These are phyloP conservation scores for Ailurus styani DNA, from an alignment of 2,113 vertebrate species.

Conservation along the genomic window DNA sequence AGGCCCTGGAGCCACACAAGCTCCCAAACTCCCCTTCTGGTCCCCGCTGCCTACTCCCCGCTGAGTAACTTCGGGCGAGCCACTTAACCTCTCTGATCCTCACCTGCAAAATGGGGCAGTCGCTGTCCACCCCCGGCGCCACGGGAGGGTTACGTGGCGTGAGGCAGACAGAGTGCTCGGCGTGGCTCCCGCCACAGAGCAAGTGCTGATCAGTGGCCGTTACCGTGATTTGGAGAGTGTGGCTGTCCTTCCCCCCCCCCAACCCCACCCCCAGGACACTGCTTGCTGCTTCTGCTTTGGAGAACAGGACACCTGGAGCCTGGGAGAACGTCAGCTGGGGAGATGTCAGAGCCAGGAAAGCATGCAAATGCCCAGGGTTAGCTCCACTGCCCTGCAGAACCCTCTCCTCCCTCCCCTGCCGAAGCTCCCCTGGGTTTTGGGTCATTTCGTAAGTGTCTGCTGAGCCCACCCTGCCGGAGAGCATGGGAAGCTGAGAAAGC, in stretches of 20 bases:
- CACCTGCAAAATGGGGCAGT: not conserved
- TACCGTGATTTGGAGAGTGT: not conserved
- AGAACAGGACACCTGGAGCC: not conserved
- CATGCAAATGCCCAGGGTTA: not conserved
- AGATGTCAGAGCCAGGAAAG: not conserved
- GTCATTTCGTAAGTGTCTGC: not conserved
- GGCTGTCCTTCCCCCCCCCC: too few species aligned
- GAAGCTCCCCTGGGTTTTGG: not conserved
- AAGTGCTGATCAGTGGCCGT: accelerated
- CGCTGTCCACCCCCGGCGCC: too few species aligned
- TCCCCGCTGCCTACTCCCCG: not conserved
- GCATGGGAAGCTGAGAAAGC: not conserved
- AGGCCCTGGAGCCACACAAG: not conserved
- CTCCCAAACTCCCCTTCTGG: not conserved
- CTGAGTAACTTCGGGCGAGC: not conserved
- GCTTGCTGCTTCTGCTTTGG: not conserved
- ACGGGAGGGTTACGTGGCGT: too few species aligned
- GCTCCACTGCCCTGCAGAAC: not conserved
- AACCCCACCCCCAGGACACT: too few species aligned
- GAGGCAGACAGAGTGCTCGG: not conserved
- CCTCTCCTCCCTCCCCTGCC: not conserved
- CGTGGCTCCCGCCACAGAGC: accelerated
- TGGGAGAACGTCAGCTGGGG: accelerated
- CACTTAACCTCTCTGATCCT: not conserved
- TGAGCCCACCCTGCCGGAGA: not conserved